These are phyloP conservation scores for Pseudorhombus dupliciocellatus DNA, from an alignment of 2,113 vertebrate genomes.

Conservation along the genomic window DNA sequence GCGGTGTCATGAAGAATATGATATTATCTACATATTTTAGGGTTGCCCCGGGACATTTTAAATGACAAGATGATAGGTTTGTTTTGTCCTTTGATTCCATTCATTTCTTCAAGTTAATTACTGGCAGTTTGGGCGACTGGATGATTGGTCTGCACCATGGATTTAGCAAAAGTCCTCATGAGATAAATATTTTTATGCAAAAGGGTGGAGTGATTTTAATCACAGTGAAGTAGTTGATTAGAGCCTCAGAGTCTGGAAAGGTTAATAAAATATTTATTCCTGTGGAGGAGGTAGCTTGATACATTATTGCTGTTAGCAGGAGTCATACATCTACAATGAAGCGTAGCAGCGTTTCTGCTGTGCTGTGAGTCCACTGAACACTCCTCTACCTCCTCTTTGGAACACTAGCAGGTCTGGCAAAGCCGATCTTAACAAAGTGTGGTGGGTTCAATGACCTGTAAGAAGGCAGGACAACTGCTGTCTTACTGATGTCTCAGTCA, in stretches of 20 bases:
- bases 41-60: conserved; percentile 24
- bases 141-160: conserved; percentile 19
- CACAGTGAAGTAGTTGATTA: conserved; percentile 48
- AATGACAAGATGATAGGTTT: conserved; percentile 31
- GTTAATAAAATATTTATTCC: conserved; percentile 62
- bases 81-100: conserved; percentile 21
- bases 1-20: not conserved
- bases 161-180: conserved; percentile 37
- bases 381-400: not conserved
- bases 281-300: conserved; percentile 42
- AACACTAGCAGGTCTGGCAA: not conserved
- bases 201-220: conserved; percentile 45
- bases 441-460: not conserved
- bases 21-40: conserved; percentile 27
- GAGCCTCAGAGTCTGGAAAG: conserved; percentile 38
- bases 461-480: not conserved
- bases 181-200: conserved; percentile 35
- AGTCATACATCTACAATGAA: not conserved
- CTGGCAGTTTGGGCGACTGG: conserved; percentile 45
- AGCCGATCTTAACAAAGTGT: not conserved
- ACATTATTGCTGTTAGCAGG: conserved; percentile 21
- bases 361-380: not conserved
- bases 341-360: not conserved
- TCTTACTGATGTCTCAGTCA: not conserved
- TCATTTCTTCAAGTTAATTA: conserved; percentile 46